Conservation (phyloP, 2,113 vertebrate species). For the Hippocampus zosterae region DNA sequence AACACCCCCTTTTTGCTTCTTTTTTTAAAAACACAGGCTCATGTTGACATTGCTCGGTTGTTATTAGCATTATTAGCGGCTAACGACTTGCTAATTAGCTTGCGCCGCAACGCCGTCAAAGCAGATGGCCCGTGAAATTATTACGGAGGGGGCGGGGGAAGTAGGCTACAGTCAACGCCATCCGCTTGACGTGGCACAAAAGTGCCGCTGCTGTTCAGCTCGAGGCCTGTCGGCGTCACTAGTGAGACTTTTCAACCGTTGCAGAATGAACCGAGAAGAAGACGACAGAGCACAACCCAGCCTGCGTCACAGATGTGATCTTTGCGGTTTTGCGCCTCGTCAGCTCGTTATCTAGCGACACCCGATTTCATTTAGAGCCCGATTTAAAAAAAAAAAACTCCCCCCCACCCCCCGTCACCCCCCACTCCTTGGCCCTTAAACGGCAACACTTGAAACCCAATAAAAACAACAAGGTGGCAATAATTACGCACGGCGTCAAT, state of each 20-base stretch:
- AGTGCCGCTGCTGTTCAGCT: not conserved
- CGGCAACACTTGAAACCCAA: not conserved
- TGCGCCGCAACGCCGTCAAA: slow-evolving; percentile 32
- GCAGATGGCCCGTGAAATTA: slow-evolving; percentile 44
- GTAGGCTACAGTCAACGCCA: not conserved
- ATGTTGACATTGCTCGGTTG: slow-evolving; percentile 53
- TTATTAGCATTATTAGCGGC: slow-evolving; percentile 48
- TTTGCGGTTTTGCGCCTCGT: slow-evolving; percentile 54
- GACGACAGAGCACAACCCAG: too few relatives aligned
- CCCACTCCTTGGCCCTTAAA: not conserved
- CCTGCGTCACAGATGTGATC: slow-evolving; percentile 56
- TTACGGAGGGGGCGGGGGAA: not conserved
- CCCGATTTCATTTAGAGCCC: slow-evolving; percentile 40
- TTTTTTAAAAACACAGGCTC: slow-evolving; percentile 54
- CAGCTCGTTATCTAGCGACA: slow-evolving; percentile 46
- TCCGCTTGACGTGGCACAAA: not conserved
- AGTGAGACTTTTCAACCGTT: not conserved
- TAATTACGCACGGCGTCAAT: slow-evolving; percentile 19
- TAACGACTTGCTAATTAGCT: slow-evolving; percentile 48
- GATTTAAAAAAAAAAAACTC: not conserved
- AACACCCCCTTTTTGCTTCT: slow-evolving; percentile 36
- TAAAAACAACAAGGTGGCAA: slow-evolving; percentile 2
- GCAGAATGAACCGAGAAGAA: not conserved
- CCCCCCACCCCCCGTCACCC: too few relatives aligned
- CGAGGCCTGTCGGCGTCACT: not conserved